Evolutionary conservation across 1,140 invertebrate genomes (phyloP).

Genomic region (Lamellibrachia luymesi): DNA sequence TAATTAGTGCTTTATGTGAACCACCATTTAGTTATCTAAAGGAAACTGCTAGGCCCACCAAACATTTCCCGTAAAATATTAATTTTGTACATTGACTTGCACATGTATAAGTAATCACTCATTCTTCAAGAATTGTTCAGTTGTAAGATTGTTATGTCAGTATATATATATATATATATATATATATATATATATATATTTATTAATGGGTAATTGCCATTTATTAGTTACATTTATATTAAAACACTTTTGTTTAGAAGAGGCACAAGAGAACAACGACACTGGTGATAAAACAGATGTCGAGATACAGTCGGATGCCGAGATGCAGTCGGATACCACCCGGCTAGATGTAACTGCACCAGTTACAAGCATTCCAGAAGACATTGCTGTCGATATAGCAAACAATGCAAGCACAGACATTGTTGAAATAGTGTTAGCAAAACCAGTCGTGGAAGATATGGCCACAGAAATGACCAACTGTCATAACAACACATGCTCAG

Average conservation of each 20-base stretch:
- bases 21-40: too few relatives aligned
- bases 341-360: not conserved
- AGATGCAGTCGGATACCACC: not conserved
- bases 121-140: too few relatives aligned
- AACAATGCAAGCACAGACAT: not conserved
- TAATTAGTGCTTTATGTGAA: too few relatives aligned
- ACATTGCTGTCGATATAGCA: not conserved
- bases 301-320: not conserved
- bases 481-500: not conserved
- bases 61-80: too few relatives aligned
- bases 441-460: not conserved
- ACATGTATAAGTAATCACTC: too few relatives aligned
- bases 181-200: not conserved
- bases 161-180: too few relatives aligned
- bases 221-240: not conserved
- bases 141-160: too few relatives aligned
- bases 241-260: not conserved
- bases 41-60: too few relatives aligned
- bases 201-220: not conserved
- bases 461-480: not conserved
- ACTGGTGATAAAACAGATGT: not conserved
- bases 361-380: not conserved
- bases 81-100: too few relatives aligned
- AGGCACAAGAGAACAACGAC: not conserved
- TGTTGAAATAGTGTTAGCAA: not conserved